Conservation (phyloP, 2,797 vertebrate genomes). For the Lemur catta region DNA sequence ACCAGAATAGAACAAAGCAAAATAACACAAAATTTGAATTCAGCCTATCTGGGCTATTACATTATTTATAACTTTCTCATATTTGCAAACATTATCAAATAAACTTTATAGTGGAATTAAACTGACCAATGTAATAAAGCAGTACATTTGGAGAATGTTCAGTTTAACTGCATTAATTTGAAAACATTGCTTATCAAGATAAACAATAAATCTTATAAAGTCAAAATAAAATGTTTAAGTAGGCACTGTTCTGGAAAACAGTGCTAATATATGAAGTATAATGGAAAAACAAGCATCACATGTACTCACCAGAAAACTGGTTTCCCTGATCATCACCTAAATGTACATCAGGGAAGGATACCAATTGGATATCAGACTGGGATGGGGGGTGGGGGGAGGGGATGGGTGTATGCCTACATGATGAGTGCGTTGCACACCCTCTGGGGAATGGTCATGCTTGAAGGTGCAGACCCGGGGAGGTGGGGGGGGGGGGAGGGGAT, state of each 20-base stretch:
- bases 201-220: not conserved
- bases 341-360: too few relatives aligned
- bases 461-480: too few relatives aligned
- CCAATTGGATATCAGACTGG: too few relatives aligned
- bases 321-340: too few relatives aligned
- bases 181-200: not conserved
- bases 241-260: not conserved
- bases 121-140: not conserved
- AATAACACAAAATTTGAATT: not conserved
- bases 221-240: constrained; percentile 12
- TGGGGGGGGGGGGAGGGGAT: too few relatives aligned
- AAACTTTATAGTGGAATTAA: not conserved
- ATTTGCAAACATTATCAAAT: not conserved
- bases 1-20: not conserved
- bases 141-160: not conserved
- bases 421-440: too few relatives aligned
- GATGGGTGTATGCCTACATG: too few relatives aligned
- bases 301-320: too few relatives aligned
- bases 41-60: not conserved
- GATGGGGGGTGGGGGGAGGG: too few relatives aligned
- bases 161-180: not conserved
- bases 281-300: too few relatives aligned
- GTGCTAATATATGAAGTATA: not conserved
- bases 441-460: too few relatives aligned
- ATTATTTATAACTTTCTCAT: not conserved